Base-by-base conservation (phyloP, 2,113 vertebrate genomes). In the Strix aluco region DNA sequence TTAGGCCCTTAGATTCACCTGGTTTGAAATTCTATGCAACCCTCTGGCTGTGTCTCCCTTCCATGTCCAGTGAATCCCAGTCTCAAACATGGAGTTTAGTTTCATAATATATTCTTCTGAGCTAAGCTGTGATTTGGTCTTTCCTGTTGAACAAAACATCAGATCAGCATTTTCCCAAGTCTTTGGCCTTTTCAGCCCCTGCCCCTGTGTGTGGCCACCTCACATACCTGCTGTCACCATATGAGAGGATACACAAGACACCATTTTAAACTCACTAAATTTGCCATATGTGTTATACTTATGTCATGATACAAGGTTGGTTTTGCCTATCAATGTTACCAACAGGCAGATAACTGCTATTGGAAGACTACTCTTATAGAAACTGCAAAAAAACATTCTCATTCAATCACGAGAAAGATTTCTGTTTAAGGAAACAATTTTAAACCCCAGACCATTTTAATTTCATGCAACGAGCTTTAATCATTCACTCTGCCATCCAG, bases 401-500 rank as follows among this genome's bases (percentile, higher is more conserved):
- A 12, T 77, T 70, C 55, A 62, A 42, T 46, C 7, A 8, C 16
- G 15, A 73, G n/a, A 57, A 88, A 81, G 9, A 54, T 57, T 87
- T 78, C 38, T 95, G 22, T 58, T 91, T 58, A 81, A 95, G 34
- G 57, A 69, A 55, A 91, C 8, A 10, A 58, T 90, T 86, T 77
- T 69, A 84, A 79, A 55, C 5, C 6, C 19, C 22, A 40, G 22
- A 55, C 5, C 3, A 42, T 44, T 96, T 89, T 36, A 63, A 90
- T 78, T 87, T 52, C 57, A 44, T 62, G 14, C 36, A 72, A 44
- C 1, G 13, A 47, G 15, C 46, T 89, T 84, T 47, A 71, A 73
- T 42, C 34, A 78, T 62, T 94, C 65, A 57, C 29, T 92, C 59
- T 96, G 82, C 86, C 96, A 81, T 96, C 71, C 75, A 79, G 80